Conservation (phyloP, 64 coral and sea anemone genomes). For the Acropora tenuis region DNA sequence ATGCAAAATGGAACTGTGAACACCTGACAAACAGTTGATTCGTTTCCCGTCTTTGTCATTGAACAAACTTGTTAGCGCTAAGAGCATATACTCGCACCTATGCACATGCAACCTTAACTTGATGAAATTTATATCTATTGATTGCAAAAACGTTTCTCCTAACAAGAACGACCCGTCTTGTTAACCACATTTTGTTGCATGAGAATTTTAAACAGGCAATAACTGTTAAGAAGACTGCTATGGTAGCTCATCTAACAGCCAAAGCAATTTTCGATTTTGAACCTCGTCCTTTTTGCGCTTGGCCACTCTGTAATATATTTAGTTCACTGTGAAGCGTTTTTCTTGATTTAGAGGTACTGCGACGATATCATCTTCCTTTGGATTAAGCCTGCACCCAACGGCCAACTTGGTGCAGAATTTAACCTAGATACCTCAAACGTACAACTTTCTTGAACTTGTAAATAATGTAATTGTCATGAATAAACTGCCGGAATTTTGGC, state of each 20-base stretch:
- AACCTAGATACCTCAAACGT: no score
- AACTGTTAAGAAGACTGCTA: no score
- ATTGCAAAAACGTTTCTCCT: no score
- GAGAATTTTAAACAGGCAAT: neutral
- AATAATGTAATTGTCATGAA: no score
- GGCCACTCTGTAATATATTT: neutral
- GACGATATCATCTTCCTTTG: no score
- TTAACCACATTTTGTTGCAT: neutral
- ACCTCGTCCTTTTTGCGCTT: neutral
- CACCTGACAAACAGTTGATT: neutral
- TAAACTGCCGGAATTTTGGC: no score
- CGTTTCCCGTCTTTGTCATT: neutral
- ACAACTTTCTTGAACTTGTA: no score
- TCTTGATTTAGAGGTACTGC: neutral
- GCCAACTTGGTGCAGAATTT: no score
- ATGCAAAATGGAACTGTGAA: neutral
- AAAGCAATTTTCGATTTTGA: neutral
- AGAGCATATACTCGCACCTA: neutral
- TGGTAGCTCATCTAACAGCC: no score
- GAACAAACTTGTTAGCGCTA: neutral
- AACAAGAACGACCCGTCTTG: neutral
- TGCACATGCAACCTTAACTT: neutral
- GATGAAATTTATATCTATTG: neutral
- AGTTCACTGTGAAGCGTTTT: neutral
- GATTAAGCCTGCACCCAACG: no score